Conservation (phyloP, 2,888 invertebrate species). For the Pristionchus fissidentatus region DNA sequence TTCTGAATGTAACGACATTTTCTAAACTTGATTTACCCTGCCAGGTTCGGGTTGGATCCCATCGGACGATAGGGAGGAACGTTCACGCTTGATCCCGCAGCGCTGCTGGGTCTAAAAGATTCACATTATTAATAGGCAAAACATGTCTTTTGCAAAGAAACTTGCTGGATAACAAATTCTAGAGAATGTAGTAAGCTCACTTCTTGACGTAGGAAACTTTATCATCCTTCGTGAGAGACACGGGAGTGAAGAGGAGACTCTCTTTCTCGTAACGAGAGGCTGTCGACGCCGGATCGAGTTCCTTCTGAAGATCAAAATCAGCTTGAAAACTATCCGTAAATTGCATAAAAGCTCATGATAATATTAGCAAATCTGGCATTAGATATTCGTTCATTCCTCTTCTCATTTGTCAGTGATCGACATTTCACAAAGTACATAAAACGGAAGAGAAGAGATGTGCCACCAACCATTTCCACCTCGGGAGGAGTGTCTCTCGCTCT, state of each 20-base stretch:
- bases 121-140: no score
- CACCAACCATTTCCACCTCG: slow-evolving; percentile 17
- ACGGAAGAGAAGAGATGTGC: not conserved
- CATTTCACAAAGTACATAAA: not conserved
- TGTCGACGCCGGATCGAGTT: not conserved
- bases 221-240: not conserved
- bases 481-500: not conserved
- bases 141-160: no score
- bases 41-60: not conserved
- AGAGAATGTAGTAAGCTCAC: not conserved
- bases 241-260: not conserved
- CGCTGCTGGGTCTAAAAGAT: not conserved
- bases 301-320: not conserved
- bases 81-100: not conserved
- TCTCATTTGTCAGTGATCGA: not conserved
- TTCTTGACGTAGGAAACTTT: slow-evolving; percentile 27
- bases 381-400: no score
- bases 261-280: slow-evolving; percentile 25
- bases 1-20: not conserved
- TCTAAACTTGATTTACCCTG: not conserved
- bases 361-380: no score
- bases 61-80: not conserved
- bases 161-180: no score
- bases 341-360: no score
- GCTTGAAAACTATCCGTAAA: not conserved